Conservation (phyloP, 1,140 invertebrate species). For the Zaprionus africanus region DNA sequence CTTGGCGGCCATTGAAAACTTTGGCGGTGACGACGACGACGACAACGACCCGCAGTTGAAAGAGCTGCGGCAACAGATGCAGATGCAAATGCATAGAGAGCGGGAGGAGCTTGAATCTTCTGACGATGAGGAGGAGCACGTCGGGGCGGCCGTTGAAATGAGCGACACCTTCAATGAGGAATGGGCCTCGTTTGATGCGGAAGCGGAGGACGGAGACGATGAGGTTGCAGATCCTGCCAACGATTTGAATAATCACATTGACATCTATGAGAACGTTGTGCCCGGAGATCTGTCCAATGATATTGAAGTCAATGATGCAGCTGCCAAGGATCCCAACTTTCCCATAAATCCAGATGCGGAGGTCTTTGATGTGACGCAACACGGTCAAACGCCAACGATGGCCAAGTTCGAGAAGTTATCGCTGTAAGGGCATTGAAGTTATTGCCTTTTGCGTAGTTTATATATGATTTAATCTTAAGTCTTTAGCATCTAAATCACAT, state of each 20-base stretch:
- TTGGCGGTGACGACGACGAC: conserved; percentile 39
- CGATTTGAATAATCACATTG: conserved; percentile 76
- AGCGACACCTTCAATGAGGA: conserved; percentile 74
- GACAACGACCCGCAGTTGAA: conserved; percentile 21
- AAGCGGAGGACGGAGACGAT: background rate
- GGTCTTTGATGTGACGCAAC: conserved; percentile 56
- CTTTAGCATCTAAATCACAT: conserved; percentile 38
- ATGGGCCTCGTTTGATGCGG: conserved; percentile 62
- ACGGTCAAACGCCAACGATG: conserved; percentile 33
- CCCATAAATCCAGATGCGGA: conserved; percentile 83
- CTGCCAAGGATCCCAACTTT: conserved; percentile 60
- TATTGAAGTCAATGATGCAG: conserved; percentile 80
- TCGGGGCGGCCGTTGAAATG: conserved; percentile 55
- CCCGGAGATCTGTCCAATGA: conserved; percentile 83
- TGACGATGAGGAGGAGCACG: conserved; percentile 60
- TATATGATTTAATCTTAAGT: conserved; percentile 38
- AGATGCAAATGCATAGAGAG: conserved; percentile 31
- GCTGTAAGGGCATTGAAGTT: conserved; percentile 30
- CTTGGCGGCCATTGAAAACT: conserved; percentile 42
- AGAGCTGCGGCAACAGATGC: conserved; percentile 17
- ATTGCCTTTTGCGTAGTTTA: conserved; percentile 8
- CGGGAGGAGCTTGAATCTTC: conserved; percentile 72
- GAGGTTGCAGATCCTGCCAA: conserved; percentile 49
- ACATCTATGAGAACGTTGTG: conserved; percentile 61
- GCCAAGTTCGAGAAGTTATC: conserved; percentile 76